These are phyloP conservation scores for Sus scrofa DNA, from an alignment of 2,113 vertebrate genomes.

Conservation along the genomic window DNA sequence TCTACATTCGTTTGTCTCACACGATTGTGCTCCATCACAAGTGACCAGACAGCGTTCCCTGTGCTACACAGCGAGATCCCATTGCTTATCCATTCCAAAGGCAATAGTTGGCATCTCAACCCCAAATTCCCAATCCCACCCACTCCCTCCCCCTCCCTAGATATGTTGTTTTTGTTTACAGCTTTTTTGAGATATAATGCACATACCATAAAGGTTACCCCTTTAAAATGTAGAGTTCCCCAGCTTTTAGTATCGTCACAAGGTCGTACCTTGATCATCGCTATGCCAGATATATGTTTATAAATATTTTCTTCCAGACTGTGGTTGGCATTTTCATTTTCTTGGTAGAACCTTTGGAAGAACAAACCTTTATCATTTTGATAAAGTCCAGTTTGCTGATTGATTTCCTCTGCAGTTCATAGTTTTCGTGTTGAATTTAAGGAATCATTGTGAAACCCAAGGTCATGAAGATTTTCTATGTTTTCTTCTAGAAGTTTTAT, in stretches of 20 bases:
- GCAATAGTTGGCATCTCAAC: too few relatives aligned
- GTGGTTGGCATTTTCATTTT: slow-evolving; percentile 56
- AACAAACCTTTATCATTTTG: slow-evolving; percentile 5
- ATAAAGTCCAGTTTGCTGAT: background rate
- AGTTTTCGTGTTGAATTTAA: slow-evolving; percentile 19
- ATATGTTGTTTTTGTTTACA: background rate
- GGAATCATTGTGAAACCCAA: background rate
- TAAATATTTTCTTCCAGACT: slow-evolving; percentile 22
- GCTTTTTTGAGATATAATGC: slow-evolving; percentile 2
- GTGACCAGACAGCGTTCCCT: too few relatives aligned
- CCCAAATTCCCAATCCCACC: too few relatives aligned
- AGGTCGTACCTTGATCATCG: background rate
- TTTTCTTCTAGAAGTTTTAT: slow-evolving; percentile 13
- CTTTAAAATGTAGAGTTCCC: background rate
- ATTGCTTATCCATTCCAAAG: too few relatives aligned
- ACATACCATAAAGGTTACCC: background rate
- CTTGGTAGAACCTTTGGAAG: slow-evolving; percentile 38
- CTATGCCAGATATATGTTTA: background rate
- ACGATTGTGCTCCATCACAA: too few relatives aligned
- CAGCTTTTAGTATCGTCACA: background rate
- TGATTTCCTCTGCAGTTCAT: slow-evolving; percentile 41
- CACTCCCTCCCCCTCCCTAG: too few relatives aligned
- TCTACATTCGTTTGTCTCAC: too few relatives aligned
- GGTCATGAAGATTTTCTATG: background rate
- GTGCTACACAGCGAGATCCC: too few relatives aligned